Evolutionary conservation across 2,113 vertebrate genomes (phyloP), one percentile per base, ranked within the genome.

Genomic region (Phalacrocorax brasilianus): DNA sequence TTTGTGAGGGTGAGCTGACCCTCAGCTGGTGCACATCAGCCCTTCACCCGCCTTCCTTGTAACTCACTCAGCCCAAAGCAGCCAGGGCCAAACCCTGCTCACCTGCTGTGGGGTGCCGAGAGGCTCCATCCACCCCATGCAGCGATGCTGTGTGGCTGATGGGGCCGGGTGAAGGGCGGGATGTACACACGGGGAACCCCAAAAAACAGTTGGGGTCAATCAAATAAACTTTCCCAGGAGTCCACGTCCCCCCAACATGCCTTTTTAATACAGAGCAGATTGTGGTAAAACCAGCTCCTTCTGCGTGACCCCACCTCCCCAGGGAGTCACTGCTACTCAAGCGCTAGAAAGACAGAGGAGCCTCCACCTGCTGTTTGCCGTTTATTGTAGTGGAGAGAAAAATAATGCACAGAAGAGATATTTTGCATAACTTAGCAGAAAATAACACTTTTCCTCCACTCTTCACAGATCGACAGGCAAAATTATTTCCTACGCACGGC

Each of bases 301-400:
- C 13, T 0, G 1, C 49, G 1, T 47, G 45, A 40, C 16, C 56
- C 58, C 44, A 4, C 0, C 2, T 18, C 15, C 40, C 68, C 2
- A 1, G 42, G 66, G 62, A 73, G 50, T 0, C 0, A 0, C 70
- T 55, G 58, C 86, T 13, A 12, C 32, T 72, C 2, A 1, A 32
- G 78, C 0, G 0, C 18, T n/a, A 63, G 26, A 75, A 89, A 63
- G 52, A 94, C 9, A 4, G n/a, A 3, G 15, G 40, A 93, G 78
- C 88, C 74, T 71, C 74, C 70, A 68, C 56, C 40, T 94, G 81
- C 89, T 84, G 65, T 78, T 85, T 11, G 66, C 44, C 1, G 0
- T 97, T 97, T 97, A 97, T 97, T 97, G 52, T 33, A 91, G 88
- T 13, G 5, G 76, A 85, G 68, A 83, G 47, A 88, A 81, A 76